phyloP scores from a whole-genome alignment of 2,888 invertebrate species.

The Drosophila borborema region DNA sequence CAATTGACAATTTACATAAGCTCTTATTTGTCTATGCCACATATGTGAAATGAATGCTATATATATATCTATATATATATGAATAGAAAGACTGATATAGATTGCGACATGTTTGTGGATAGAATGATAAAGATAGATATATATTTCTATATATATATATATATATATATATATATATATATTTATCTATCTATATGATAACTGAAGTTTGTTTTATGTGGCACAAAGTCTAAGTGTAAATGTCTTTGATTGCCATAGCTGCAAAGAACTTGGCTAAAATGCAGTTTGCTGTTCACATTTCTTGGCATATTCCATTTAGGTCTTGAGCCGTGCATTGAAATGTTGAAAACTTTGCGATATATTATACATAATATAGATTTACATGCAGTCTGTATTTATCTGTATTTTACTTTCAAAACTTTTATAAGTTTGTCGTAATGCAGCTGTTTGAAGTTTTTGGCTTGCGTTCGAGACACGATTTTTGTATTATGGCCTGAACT shows the following conservation, averaged over 20 bases:
- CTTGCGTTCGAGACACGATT: not conserved
- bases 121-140: not conserved
- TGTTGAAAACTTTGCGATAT: not conserved
- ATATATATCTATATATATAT: not conserved
- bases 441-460: not conserved
- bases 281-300: not conserved
- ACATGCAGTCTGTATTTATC: not conserved
- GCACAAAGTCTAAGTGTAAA: not conserved
- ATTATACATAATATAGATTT: not conserved
- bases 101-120: not conserved
- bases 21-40: constrained; percentile 10
- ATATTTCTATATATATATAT: not conserved
- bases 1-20: constrained; percentile 72
- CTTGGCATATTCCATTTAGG: not conserved
- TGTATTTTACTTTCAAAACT: not conserved
- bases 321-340: not conserved
- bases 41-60: not conserved
- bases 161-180: not conserved
- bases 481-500: not conserved
- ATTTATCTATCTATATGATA: not conserved
- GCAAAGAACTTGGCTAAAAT: not conserved
- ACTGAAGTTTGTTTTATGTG: not conserved
- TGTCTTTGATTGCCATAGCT: not conserved
- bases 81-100: not conserved
- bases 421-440: not conserved